These are phyloP conservation scores for Cephus cinctus DNA, from an alignment of 1,140 invertebrate species.

Conservation along the genomic window DNA sequence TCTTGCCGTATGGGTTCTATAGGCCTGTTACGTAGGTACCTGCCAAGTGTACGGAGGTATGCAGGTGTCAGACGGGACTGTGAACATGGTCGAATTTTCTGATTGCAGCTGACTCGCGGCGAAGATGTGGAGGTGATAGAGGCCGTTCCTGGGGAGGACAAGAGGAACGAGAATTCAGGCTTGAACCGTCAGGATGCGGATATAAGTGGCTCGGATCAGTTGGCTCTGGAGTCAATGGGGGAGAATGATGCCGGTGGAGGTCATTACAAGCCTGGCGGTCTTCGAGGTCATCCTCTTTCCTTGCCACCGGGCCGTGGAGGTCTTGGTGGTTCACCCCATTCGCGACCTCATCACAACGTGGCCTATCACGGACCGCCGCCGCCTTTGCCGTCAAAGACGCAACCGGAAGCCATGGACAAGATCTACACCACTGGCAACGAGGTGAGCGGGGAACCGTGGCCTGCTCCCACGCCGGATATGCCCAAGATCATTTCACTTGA, in stretches of 20 bases:
- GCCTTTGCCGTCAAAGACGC: constrained; percentile 54
- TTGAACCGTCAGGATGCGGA: constrained; percentile 38
- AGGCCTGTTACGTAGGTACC: too few species aligned
- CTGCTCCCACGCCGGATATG: constrained; percentile 78
- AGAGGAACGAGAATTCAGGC: constrained; percentile 50
- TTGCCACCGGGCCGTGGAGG: constrained; percentile 54
- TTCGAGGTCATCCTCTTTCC: constrained; percentile 58
- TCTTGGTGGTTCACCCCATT: constrained; percentile 51
- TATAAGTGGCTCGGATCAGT: constrained; percentile 59
- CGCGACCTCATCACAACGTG: constrained; percentile 55
- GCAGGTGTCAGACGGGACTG: neutral
- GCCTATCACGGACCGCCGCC: constrained; percentile 69
- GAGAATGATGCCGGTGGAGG: constrained; percentile 57
- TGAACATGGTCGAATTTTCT: constrained; percentile 10
- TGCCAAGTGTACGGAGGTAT: too few species aligned
- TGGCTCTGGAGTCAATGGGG: constrained; percentile 64
- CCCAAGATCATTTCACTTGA: constrained; percentile 88
- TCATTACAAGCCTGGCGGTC: constrained; percentile 54
- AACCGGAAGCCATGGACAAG: constrained; percentile 62
- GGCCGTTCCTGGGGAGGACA: constrained; percentile 59
- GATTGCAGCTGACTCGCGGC: constrained; percentile 52
- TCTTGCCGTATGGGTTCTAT: too few species aligned
- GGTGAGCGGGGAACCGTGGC: constrained; percentile 70
- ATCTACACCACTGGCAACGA: constrained; percentile 52
- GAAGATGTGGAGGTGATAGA: constrained; percentile 68